Conservation (phyloP, 1,140 invertebrate species). For the Aphaenogaster floridana region DNA sequence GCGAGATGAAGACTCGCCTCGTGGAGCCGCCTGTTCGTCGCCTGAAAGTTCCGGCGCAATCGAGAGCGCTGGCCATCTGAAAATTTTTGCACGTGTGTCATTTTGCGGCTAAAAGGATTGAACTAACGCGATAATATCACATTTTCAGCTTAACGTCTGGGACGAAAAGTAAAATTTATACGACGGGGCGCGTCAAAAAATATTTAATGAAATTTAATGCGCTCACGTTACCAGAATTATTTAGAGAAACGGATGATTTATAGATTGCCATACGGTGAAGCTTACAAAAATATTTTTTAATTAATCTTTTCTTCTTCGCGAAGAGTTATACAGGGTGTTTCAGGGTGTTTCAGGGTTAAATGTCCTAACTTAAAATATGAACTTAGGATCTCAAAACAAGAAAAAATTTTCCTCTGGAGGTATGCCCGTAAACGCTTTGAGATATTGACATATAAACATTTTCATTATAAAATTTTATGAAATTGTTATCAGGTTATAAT, state of each 20-base stretch:
- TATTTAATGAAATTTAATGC: not conserved
- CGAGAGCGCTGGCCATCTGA: not conserved
- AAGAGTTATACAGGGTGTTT: not conserved
- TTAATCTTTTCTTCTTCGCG: no score
- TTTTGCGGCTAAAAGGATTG: conserved; percentile 4
- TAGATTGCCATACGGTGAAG: not conserved
- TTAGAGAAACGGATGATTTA: not conserved
- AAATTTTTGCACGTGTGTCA: conserved; percentile 44
- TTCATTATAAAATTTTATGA: no score
- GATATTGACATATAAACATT: no score
- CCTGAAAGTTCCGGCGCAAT: not conserved
- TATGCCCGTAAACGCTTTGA: no score
- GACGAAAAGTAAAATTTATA: not conserved
- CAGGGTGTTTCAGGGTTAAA: no score
- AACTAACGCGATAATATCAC: not conserved
- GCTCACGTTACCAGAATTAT: not conserved
- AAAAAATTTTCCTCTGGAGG: no score
- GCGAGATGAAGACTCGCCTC: conserved; percentile 15
- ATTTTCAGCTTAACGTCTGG: not conserved
- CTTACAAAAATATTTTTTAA: not conserved
- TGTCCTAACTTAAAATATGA: no score
- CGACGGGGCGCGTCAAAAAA: not conserved
- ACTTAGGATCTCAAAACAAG: no score
- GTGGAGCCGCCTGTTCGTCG: not conserved
- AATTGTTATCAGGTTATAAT: no score